Evolutionary conservation across 2,113 vertebrate species (phyloP).

Genomic region (Gnathonemus longibarbis): DNA sequence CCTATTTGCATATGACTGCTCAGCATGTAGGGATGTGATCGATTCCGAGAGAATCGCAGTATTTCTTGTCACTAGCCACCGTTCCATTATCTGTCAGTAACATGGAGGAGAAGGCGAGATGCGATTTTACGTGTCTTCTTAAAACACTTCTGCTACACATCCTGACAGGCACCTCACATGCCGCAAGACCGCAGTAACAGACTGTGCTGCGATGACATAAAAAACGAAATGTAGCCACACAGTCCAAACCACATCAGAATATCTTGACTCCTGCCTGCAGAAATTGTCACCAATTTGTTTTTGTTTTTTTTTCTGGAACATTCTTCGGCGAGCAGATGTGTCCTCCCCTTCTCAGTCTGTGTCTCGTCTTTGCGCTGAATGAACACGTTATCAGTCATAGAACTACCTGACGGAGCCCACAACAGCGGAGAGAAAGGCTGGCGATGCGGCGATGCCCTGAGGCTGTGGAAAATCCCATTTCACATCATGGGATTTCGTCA

Average conservation of each 20-base stretch:
- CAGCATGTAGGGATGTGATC: not conserved
- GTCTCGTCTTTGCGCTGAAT: not conserved
- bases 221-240: not conserved
- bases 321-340: not conserved
- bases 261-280: not conserved
- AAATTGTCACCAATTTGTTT: not conserved
- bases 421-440: not conserved
- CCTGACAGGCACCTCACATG: not conserved
- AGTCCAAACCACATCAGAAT: not conserved
- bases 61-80: not conserved
- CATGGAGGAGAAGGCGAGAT: too few relatives aligned
- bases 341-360: not conserved
- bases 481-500: not conserved
- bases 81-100: too few relatives aligned
- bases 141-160: too few relatives aligned
- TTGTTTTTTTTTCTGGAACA: not conserved
- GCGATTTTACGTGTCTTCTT: not conserved
- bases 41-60: not conserved
- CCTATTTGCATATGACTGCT: not conserved
- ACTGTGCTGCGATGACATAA: not conserved
- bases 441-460: not conserved
- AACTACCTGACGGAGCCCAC: not conserved
- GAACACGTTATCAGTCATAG: not conserved
- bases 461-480: not conserved
- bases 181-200: not conserved